Conservation (phyloP, 2,797 vertebrate species). For the Esox masquinongy region DNA sequence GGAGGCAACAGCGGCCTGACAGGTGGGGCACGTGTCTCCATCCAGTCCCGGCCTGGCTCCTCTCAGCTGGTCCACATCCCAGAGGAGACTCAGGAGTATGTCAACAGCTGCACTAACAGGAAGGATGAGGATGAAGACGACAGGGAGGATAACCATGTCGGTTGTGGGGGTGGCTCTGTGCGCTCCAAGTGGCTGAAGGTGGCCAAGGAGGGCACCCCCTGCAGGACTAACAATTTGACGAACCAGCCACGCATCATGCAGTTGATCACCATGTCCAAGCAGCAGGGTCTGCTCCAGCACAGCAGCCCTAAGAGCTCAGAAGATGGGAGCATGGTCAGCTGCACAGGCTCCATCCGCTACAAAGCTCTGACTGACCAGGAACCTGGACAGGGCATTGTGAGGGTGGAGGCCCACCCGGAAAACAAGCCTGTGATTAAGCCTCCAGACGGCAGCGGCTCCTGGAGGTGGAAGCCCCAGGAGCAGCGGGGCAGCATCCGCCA, state of each 20-base stretch:
- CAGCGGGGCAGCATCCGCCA: conserved; percentile 84
- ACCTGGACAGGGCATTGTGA: conserved; percentile 82
- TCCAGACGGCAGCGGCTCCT: conserved; percentile 90
- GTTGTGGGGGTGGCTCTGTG: conserved; percentile 79
- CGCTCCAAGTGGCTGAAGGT: conserved; percentile 94
- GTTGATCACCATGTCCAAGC: conserved; percentile 95
- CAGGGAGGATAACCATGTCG: conserved; percentile 70
- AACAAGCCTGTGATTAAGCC: conserved; percentile 87
- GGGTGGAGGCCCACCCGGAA: conserved; percentile 91
- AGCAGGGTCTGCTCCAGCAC: conserved; percentile 88
- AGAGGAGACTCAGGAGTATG: conserved; percentile 85
- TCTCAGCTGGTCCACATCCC: conserved; percentile 95
- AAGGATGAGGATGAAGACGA: conserved; percentile 73
- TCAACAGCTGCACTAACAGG: conserved; percentile 67
- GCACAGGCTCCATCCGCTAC: conserved; percentile 90
- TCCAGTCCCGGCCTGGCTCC: conserved; percentile 90
- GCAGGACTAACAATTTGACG: conserved; percentile 81
- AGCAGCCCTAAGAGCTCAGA: conserved; percentile 71
- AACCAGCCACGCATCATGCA: conserved; percentile 93
- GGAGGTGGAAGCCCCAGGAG: conserved; percentile 92
- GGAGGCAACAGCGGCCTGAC: conserved; percentile 70
- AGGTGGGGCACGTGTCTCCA: conserved; percentile 85
- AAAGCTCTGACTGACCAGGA: conserved; percentile 91
- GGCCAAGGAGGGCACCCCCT: conserved; percentile 86
- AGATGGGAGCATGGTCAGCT: conserved; percentile 85